Base-by-base conservation (phyloP, 2,113 vertebrate genomes). In the Eleginops maclovinus region DNA sequence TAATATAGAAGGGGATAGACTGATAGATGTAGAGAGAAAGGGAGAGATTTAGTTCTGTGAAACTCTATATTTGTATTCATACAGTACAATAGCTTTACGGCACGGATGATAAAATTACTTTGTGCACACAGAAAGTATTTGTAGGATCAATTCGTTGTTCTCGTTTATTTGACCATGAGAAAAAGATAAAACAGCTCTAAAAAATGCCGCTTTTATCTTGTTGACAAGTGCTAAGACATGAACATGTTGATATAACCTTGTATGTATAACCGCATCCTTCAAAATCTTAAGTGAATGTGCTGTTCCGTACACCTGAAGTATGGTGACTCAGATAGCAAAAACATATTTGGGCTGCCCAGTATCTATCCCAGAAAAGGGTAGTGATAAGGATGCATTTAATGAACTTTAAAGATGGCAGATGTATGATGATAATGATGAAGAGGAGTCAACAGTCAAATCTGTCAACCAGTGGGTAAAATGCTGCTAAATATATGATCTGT, bases 211-310 rank as follows among this genome's bases (percentile, higher is more conserved):
- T 54, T 19, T 36, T 31, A 21, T n/a, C 17, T 60, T 28, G 21
- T 36, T 58, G 31, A 19, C n/a, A 22, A 19, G 12, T 63, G 44
- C 58, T 69, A 16, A 74, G 19, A 66, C 47, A 75, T 50, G 10
- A 40, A 55, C 24, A 47, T 14, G 43, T 44, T 3, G 1, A 49
- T 12, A 28, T 26, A 60, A 31, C 68, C 50, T 67, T 62, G 54
- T 36, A 9, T n/a, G 24, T 21, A 24, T 68, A 77, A 68, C 62
- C 21, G 47, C 16, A 69, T 26, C 40, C 44, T 60, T 63, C 49
- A 81, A 28, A 78, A 47, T 69, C 43, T 67, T 68, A 82, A 66
- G 54, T 76, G 64, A 70, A 44, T 40, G 16, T 26, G 16, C 47
- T 44, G 26, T 50, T 71, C 40, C 40, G 67, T 66, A 56, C 41